Evolutionary conservation across 1,140 invertebrate genomes (phyloP), one percentile per base, ranked within the genome.

Genomic region (Lordiphosa collinella): DNA sequence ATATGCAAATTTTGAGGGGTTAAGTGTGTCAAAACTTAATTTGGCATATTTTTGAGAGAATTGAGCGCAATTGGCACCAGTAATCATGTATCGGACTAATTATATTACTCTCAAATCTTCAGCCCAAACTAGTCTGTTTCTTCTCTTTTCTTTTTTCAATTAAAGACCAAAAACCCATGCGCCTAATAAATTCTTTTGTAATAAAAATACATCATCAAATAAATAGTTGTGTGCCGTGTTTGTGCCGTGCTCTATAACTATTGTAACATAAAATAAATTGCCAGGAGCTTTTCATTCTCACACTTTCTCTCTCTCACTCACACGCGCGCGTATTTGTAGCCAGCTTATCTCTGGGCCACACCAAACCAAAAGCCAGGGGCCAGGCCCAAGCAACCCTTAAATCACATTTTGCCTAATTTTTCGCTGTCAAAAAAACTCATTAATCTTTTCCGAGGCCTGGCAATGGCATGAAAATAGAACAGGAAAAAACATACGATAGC

Each of bases 321-420:
- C 9, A 0, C 18, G n/a, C 11, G 7, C 11, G 18, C 4, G 18
- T 41, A 44, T 50, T 62, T 11, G 16, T 29, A 10, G 48, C 11
- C 36, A 51, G 76, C 76, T 80, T 82, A 80, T 80, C 76, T 80
- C 68, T 69, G 68, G 76, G 71, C 61, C 76, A 68, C 70, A 72
- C 65, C 63, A 67, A 40, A 48, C 31, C 31, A 59, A 64, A 56
- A 51, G 59, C 41, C 54, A 60, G 55, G 36, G 51, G 60, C 38
- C 37, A 29, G 48, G 62, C 32, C 16, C 40, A 40, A 82, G 60
- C 78, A 84, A 84, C 78, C 78, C 78, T 84, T 84, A 84, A 84
- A 84, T 84, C 78, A 84, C 78, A 84, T 84, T 84, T 84, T 84
- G 78, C 78, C 78, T 84, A 84, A 84, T 84, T 84, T 84, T 84